Evolutionary conservation across 2,888 invertebrate species (phyloP).

Genomic region (Ernsta delagoae): DNA sequence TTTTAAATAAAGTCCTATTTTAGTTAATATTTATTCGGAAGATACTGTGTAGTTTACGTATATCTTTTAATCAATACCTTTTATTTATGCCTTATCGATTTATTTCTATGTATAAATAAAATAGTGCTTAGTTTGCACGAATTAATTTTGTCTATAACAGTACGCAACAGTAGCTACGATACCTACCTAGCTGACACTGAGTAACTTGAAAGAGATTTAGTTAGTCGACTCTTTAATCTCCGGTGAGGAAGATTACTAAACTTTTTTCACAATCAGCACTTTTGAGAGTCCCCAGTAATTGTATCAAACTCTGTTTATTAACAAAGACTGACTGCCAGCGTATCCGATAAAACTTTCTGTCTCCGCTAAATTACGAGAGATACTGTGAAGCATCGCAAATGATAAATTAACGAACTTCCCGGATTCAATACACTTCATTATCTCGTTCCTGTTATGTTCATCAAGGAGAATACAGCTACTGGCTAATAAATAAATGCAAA

Average conservation of each 20-base stretch:
- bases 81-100: too few relatives aligned
- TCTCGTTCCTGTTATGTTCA: slow-evolving; percentile 30
- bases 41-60: too few relatives aligned
- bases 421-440: slow-evolving; percentile 60
- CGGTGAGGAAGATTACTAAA: slow-evolving; percentile 8
- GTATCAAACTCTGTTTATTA: slow-evolving; percentile 57
- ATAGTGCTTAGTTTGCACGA: too few relatives aligned
- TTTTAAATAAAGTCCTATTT: too few relatives aligned
- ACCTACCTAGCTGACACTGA: too few relatives aligned
- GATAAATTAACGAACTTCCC: slow-evolving; percentile 75
- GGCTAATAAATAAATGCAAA: too few relatives aligned
- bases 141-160: too few relatives aligned
- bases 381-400: slow-evolving; percentile 59
- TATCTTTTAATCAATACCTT: too few relatives aligned
- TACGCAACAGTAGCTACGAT: too few relatives aligned
- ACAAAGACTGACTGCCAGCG: slow-evolving; percentile 54
- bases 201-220: not conserved
- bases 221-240: slow-evolving; percentile 1
- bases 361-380: slow-evolving; percentile 60
- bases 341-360: slow-evolving; percentile 66
- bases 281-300: slow-evolving; percentile 46
- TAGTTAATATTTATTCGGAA: too few relatives aligned
- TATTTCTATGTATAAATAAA: too few relatives aligned
- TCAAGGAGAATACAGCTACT: too few relatives aligned
- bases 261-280: slow-evolving; percentile 38